Conservation (phyloP, 2,888 invertebrate species). For the Aleiodes leptofemur region DNA sequence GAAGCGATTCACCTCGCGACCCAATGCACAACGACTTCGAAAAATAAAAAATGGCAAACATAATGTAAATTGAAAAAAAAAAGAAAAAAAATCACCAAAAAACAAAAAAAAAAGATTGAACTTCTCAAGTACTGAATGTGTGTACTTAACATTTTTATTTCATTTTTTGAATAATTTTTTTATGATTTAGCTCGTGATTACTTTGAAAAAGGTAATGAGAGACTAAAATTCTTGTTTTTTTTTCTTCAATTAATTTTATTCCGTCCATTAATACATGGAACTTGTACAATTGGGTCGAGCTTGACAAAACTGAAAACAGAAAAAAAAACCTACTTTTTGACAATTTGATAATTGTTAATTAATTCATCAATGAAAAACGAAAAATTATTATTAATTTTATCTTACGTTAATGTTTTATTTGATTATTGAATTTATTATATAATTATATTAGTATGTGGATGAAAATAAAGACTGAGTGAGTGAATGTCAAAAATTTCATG, state of each 20-base stretch:
- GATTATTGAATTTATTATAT: slow-evolving; percentile 29
- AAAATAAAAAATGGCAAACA: slow-evolving; percentile 39
- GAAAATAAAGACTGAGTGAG: slow-evolving; percentile 59
- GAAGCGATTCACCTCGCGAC: slow-evolving; percentile 33
- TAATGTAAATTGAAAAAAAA: slow-evolving; percentile 17
- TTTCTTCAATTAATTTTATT: slow-evolving; percentile 26
- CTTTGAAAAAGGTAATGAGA: too few species aligned
- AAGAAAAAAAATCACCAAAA: neutral
- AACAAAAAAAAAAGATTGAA: slow-evolving; percentile 7
- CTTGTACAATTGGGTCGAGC: slow-evolving; percentile 34
- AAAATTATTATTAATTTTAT: slow-evolving; percentile 26
- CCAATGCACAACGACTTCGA: slow-evolving; percentile 50
- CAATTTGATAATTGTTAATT: slow-evolving; percentile 10
- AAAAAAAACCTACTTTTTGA: neutral
- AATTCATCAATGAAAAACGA: neutral
- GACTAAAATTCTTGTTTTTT: neutral
- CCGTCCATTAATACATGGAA: slow-evolving; percentile 28
- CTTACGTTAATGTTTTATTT: slow-evolving; percentile 12
- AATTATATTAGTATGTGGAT: slow-evolving; percentile 46
- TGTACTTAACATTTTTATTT: slow-evolving; percentile 29
- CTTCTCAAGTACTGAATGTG: slow-evolving; percentile 24
- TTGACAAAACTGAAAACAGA: neutral
- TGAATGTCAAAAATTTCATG: slow-evolving; percentile 33
- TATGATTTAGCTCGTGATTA: neutral
- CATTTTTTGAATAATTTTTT: slow-evolving; percentile 31